Evolutionary conservation across 2,113 vertebrate genomes (phyloP), one percentile per base, ranked within the genome.

Genomic region (Sturnus vulgaris): DNA sequence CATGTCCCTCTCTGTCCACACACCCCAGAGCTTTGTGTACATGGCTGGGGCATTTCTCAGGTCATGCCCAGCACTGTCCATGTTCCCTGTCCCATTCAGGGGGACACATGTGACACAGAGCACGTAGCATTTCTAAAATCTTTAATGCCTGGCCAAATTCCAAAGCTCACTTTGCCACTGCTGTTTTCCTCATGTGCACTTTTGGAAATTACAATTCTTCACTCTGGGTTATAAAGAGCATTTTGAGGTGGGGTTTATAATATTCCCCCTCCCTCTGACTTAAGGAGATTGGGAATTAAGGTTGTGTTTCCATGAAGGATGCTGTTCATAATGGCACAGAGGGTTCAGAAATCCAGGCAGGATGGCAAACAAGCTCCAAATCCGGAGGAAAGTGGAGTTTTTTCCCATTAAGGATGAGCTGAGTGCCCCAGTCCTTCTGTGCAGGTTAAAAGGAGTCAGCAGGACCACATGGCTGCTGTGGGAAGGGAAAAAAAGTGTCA

Each of bases 391-490:
- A 4, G 10, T 28, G 55, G 63, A 53, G 5, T 21, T 72, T 50
- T 92, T 33, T 47, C 3, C 59, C 39, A 12, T 18, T 12, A 46
- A 47, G 25, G 15, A 86, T 0, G 2, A 83, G 50, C 50, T 77
- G 23, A 57, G n/a, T 8, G 35, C 44, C 18, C n/a, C 21, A 18
- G 11, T 24, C 28, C 77, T 19, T 47, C n/a, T 0, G 1, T 12
- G 33, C 55, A 31, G 33, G 35, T 31, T 40, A 30, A 65, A 50
- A 10, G 33, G 39, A 70, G 18, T 44, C 28, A 27, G 44, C 53
- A n/a, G 9, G 39, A 63, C 12, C 5, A 2, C 0, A 0, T 2
- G 14, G 63, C 68, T 68, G 56, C 24, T 42, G 42, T 11, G 47
- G 39, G 40, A 59, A 69, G 11, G 53, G 53, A 16, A 39, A 85